Percentiles rank a stretch among this genome's conserved stretches.
These are phyloP conservation scores for Melolontha melolontha DNA, from an alignment of 2,888 invertebrate species.

Conservation along the genomic window DNA sequence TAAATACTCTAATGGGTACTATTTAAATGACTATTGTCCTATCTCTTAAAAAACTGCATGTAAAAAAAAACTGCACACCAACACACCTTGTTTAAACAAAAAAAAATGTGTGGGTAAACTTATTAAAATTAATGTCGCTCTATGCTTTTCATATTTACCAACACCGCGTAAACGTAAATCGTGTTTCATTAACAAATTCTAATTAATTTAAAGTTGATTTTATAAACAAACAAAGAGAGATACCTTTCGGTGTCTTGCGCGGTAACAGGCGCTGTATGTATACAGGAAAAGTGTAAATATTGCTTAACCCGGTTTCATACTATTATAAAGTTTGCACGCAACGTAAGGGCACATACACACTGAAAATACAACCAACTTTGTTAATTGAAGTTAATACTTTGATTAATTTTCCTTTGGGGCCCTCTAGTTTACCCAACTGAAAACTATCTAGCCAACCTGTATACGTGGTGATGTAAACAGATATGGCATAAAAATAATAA, in stretches of 20 bases:
- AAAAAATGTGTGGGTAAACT: neutral
- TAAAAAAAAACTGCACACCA: no score
- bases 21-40: no score
- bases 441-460: constrained; percentile 12
- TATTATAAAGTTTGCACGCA: constrained; percentile 33
- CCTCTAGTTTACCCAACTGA: neutral
- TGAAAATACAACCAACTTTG: constrained; percentile 34
- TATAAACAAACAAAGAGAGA: constrained; percentile 39
- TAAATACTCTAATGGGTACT: no score
- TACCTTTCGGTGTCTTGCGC: constrained; percentile 3
- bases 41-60: no score
- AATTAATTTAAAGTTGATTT: constrained; percentile 43
- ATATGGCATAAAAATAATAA: neutral
- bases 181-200: constrained; percentile 31
- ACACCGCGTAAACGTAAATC: constrained; percentile 6
- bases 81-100: neutral
- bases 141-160: constrained; percentile 6
- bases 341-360: constrained; percentile 21
- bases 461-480: constrained; percentile 6
- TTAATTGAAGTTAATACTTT: constrained; percentile 41
- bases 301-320: constrained; percentile 26
- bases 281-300: constrained; percentile 35
- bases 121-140: constrained; percentile 6
- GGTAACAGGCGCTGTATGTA: constrained; percentile 10
- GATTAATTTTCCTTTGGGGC: constrained; percentile 37